These are phyloP conservation scores for Phaethornis superciliosus DNA, from an alignment of 2,113 vertebrate species.

Conservation along the genomic window DNA sequence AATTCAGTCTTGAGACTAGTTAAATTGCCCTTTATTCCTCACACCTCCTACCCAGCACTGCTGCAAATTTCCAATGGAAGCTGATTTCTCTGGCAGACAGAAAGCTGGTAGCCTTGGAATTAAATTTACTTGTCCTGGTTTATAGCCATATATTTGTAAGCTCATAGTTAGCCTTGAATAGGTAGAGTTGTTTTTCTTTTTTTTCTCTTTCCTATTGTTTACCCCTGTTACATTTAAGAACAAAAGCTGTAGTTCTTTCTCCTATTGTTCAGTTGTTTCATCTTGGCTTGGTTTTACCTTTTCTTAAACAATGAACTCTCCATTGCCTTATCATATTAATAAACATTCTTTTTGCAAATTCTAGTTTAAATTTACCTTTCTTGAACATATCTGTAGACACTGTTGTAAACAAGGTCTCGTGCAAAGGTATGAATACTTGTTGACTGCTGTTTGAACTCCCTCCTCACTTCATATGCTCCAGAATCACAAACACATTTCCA, in stretches of 20 bases:
- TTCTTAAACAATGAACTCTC: neutral
- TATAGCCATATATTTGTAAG: neutral
- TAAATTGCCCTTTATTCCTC: neutral
- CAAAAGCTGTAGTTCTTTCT: neutral
- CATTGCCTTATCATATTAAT: neutral
- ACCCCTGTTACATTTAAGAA: neutral
- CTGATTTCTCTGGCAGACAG: neutral
- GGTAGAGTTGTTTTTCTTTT: fast-evolving
- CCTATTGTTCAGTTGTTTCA: neutral
- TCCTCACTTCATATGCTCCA: neutral
- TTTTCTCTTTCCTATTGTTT: neutral
- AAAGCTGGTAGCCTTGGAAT: neutral
- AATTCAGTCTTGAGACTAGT: neutral
- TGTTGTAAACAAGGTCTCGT: neutral
- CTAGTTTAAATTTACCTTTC: neutral
- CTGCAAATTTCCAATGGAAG: neutral
- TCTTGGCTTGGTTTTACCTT: neutral
- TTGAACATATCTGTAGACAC: neutral
- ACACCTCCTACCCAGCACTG: neutral
- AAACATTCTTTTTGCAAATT: neutral
- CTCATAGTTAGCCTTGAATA: neutral
- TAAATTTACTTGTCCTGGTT: neutral
- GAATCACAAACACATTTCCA: neutral
- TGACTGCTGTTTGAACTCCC: neutral
- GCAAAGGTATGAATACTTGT: neutral